phyloP scores from a whole-genome alignment of 2,888 invertebrate species.

The Himalopsyche anomala region DNA sequence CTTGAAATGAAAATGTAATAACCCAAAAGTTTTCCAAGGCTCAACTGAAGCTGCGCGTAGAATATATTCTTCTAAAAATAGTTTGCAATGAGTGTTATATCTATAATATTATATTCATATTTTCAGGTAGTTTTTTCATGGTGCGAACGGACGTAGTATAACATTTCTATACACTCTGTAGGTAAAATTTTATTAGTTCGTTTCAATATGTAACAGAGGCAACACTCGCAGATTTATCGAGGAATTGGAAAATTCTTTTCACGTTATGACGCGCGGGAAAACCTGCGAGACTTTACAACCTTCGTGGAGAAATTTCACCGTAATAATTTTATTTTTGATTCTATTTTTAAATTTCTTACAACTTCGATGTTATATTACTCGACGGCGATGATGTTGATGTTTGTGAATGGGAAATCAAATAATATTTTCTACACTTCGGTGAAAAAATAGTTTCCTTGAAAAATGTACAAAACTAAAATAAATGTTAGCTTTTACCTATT shows the following conservation, averaged over 20 bases:
- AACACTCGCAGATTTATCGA: background rate
- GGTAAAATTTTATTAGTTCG: conserved; percentile 27
- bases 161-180: background rate
- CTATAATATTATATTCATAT: too few species aligned
- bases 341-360: conserved; percentile 11
- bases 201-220: background rate
- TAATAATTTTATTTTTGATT: conserved; percentile 1
- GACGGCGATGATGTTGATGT: too few species aligned
- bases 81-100: too few species aligned
- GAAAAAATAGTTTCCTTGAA: too few species aligned
- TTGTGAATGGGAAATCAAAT: background rate
- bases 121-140: too few species aligned
- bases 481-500: too few species aligned
- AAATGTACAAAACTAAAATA: too few species aligned
- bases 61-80: too few species aligned
- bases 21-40: too few species aligned
- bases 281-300: conserved; percentile 29
- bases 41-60: too few species aligned
- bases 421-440: background rate
- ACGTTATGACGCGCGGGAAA: conserved; percentile 15
- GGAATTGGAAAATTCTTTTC: conserved; percentile 4
- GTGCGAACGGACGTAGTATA: too few species aligned
- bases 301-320: background rate
- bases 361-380: background rate
- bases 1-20: too few species aligned